A percentile compares a stretch with the other conserved stretches of the same genome.
phyloP scores from a whole-genome alignment of 1,140 invertebrate genomes.

The Philopotamus ludificatus region DNA sequence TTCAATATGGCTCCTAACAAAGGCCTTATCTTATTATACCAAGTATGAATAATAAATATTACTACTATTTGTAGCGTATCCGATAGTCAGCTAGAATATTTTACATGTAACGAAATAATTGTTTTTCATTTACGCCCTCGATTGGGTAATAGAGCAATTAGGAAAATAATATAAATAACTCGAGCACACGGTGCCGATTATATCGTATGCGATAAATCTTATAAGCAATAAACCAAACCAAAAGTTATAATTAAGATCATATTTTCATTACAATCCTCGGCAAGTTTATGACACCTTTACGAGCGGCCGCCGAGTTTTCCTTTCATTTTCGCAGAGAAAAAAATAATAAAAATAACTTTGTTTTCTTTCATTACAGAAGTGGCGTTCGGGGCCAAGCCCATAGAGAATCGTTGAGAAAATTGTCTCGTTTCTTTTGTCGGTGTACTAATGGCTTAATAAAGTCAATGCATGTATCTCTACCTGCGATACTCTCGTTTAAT shows the following conservation, averaged over 20 bases:
- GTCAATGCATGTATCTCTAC: background rate
- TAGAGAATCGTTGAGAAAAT: conserved; percentile 8
- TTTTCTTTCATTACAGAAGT: conserved; percentile 7
- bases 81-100: background rate
- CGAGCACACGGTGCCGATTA: too few species aligned
- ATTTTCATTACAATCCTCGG: too few species aligned
- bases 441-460: conserved; percentile 10
- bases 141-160: too few species aligned
- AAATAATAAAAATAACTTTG: conserved; percentile 9
- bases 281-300: too few species aligned
- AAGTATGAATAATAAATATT: background rate
- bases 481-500: background rate
- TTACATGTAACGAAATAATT: too few species aligned
- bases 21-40: conserved; percentile 19
- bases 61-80: background rate
- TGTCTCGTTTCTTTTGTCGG: conserved; percentile 1
- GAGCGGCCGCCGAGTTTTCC: too few species aligned
- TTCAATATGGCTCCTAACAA: conserved; percentile 2
- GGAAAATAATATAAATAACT: too few species aligned
- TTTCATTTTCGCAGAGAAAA: background rate
- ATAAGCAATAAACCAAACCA: too few species aligned
- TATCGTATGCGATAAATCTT: too few species aligned
- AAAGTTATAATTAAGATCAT: too few species aligned
- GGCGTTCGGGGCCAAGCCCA: background rate
- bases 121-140: too few species aligned